These are phyloP conservation scores for Bombus ignitus DNA, from an alignment of 1,140 invertebrate genomes.

Conservation along the genomic window DNA sequence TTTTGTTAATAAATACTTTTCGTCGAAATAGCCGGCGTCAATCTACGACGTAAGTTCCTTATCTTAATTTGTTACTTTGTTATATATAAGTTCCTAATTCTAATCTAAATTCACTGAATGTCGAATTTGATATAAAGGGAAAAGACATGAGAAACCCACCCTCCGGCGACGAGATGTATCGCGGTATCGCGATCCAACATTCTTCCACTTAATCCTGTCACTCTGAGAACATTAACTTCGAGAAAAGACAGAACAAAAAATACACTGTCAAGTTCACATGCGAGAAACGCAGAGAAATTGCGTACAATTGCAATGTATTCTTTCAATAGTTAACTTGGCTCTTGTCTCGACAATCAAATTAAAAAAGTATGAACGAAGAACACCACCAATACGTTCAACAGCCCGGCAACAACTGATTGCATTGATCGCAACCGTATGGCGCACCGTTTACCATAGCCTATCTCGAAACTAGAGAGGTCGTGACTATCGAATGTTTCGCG, in stretches of 20 bases:
- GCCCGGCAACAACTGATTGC: constrained; percentile 64
- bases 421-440: constrained; percentile 23
- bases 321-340: neutral
- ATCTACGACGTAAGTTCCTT: neutral
- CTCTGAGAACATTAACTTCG: constrained; percentile 57
- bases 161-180: constrained; percentile 93
- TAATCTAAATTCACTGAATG: neutral
- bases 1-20: neutral
- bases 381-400: constrained; percentile 18
- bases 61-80: neutral
- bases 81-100: neutral
- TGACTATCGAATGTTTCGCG: neutral
- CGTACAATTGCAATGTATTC: too few species aligned
- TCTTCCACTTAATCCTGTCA: constrained; percentile 64
- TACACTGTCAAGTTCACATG: constrained; percentile 9
- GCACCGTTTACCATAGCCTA: neutral
- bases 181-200: constrained; percentile 91
- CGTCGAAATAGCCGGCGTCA: neutral
- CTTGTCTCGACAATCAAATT: neutral
- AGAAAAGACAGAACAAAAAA: neutral
- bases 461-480: neutral
- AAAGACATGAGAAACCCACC: constrained; percentile 84
- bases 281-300: neutral
- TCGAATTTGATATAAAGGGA: neutral
- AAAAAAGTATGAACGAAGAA: neutral